phyloP scores from a whole-genome alignment of 2,888 invertebrate genomes.

The Nephrotoma appendiculata region DNA sequence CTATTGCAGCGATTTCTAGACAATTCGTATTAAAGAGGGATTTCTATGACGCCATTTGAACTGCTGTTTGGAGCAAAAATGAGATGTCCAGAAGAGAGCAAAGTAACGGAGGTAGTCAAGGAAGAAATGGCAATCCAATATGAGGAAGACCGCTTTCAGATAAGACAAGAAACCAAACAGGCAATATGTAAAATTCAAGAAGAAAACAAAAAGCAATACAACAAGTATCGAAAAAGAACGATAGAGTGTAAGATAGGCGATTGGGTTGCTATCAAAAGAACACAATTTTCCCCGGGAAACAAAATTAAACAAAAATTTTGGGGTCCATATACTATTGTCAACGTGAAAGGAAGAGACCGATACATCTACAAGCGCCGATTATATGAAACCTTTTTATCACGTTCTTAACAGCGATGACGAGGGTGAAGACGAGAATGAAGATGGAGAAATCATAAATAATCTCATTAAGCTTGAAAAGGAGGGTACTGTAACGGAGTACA shows the following conservation, averaged over 20 bases:
- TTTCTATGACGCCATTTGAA: constrained; percentile 8
- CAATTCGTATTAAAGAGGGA: constrained; percentile 8
- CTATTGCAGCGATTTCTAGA: constrained; percentile 17
- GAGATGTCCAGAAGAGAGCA: neutral
- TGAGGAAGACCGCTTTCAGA: too few relatives aligned
- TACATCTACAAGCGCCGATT: neutral
- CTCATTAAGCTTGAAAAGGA: neutral
- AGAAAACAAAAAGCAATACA: neutral
- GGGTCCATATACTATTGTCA: neutral
- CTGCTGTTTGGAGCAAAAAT: constrained; percentile 7
- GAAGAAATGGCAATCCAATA: too few relatives aligned
- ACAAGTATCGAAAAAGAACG: constrained; percentile 2
- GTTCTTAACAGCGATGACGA: neutral
- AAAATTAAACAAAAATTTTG: neutral
- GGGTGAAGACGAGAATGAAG: neutral
- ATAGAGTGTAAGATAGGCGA: neutral
- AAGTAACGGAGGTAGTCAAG: too few relatives aligned
- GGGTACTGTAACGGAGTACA: neutral
- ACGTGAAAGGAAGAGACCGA: neutral
- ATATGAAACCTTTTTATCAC: neutral
- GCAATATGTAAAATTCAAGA: too few relatives aligned
- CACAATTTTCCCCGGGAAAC: neutral
- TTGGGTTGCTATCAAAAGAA: neutral
- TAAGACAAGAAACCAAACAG: too few relatives aligned
- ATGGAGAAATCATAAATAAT: neutral